Percentiles rank a stretch among this genome's conserved stretches.
Conservation (phyloP, 2,797 vertebrate genomes). For the Loriculus beryllinus region DNA sequence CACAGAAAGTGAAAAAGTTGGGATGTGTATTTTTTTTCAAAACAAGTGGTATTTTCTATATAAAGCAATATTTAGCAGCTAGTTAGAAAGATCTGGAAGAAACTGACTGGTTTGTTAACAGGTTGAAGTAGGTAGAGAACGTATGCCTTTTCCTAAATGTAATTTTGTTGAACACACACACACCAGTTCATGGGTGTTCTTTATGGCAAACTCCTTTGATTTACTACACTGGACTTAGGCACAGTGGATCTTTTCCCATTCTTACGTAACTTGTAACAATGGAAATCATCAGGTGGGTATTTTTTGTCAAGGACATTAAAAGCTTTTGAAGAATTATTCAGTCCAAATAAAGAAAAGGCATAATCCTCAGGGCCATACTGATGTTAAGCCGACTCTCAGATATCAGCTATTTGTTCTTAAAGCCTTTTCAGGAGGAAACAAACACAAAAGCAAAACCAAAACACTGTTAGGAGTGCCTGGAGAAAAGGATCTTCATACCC, state of each 20-base stretch:
- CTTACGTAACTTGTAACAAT: background rate
- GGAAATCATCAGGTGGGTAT: background rate
- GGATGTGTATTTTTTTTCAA: background rate
- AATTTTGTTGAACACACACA: background rate
- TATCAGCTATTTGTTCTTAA: background rate
- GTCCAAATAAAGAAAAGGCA: background rate
- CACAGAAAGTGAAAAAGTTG: background rate
- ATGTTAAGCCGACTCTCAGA: background rate
- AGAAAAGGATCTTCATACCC: background rate
- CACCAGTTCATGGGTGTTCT: background rate
- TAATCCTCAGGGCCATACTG: background rate
- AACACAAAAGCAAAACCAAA: background rate
- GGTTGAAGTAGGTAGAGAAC: background rate
- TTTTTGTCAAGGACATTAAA: background rate
- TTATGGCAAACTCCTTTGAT: background rate
- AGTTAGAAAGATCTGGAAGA: background rate
- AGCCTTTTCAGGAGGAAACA: background rate
- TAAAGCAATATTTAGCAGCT: background rate
- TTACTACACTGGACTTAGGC: background rate
- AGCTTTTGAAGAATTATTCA: slow-evolving; percentile 15
- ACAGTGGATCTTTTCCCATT: background rate
- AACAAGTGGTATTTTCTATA: background rate
- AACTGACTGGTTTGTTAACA: background rate
- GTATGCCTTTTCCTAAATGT: background rate
- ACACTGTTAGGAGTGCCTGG: background rate